Evolutionary conservation across 2,888 invertebrate genomes (phyloP).

Genomic region (Dyspetes luteomarginatus): DNA sequence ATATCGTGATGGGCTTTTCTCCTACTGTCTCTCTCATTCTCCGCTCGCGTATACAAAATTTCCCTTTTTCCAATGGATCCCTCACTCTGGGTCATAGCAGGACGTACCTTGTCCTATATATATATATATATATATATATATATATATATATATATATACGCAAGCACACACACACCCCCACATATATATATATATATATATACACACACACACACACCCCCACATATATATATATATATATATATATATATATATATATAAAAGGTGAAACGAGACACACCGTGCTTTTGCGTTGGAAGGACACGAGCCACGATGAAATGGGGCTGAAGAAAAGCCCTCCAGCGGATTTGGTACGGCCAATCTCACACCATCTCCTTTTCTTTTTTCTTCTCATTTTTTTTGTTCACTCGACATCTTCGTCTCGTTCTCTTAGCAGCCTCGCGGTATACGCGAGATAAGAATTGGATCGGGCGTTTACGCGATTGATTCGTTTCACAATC

Average conservation of each 20-base stretch:
- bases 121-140: not conserved
- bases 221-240: not conserved
- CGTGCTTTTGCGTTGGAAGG: slow-evolving; percentile 12
- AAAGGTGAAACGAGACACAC: not conserved
- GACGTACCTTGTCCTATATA: not conserved
- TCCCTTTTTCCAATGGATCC: slow-evolving; percentile 21
- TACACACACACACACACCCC: not conserved
- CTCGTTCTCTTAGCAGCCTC: not conserved
- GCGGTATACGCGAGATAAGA: slow-evolving; percentile 1
- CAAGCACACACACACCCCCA: no score
- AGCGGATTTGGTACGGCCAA: not conserved
- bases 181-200: no score
- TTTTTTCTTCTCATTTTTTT: not conserved
- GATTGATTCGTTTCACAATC: slow-evolving; percentile 30
- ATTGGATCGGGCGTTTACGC: slow-evolving; percentile 20
- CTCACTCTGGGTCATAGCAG: not conserved
- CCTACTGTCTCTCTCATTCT: no score
- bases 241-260: not conserved
- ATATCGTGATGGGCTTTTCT: slow-evolving; percentile 29
- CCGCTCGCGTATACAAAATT: not conserved
- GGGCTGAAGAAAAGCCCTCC: slow-evolving; percentile 20
- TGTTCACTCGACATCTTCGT: not conserved
- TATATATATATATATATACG: not conserved
- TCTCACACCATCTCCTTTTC: not conserved
- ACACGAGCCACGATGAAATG: slow-evolving; percentile 21